Percentiles rank a stretch among this genome's conserved stretches.
These are phyloP conservation scores for Cetonia aurata DNA, from an alignment of 2,888 invertebrate species.

Conservation along the genomic window DNA sequence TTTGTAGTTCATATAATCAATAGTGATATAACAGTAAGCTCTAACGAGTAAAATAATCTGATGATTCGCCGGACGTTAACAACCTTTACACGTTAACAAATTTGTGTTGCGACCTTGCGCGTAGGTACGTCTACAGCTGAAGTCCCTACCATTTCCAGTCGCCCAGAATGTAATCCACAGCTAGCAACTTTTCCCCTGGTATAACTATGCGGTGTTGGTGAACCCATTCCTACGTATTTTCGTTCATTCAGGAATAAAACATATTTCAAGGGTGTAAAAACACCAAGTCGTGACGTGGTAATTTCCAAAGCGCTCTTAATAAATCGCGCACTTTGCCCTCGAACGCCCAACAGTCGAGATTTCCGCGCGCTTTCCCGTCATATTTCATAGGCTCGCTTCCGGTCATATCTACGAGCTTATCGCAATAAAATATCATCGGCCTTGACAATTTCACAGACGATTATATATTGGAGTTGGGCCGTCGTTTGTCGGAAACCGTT, in stretches of 20 bases:
- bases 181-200: too few species aligned
- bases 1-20: too few species aligned
- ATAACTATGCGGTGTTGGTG: too few species aligned
- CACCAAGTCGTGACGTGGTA: constrained; percentile 40
- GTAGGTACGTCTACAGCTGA: too few species aligned
- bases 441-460: constrained; percentile 49
- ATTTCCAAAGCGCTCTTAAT: constrained; percentile 57
- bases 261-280: constrained; percentile 1
- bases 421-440: constrained; percentile 56
- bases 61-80: too few species aligned
- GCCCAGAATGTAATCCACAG: too few species aligned
- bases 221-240: not conserved
- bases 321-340: constrained; percentile 59
- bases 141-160: too few species aligned
- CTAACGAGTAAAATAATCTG: too few species aligned
- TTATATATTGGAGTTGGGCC: constrained; percentile 45
- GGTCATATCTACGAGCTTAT: constrained; percentile 53
- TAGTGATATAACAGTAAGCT: too few species aligned
- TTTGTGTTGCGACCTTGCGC: too few species aligned
- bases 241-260: not conserved
- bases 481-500: constrained; percentile 40
- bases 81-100: too few species aligned
- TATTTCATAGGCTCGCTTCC: constrained; percentile 54
- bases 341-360: constrained; percentile 50
- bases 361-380: constrained; percentile 53